These are phyloP conservation scores for Ophion ventricosus DNA, from an alignment of 2,888 invertebrate species.

Conservation along the genomic window DNA sequence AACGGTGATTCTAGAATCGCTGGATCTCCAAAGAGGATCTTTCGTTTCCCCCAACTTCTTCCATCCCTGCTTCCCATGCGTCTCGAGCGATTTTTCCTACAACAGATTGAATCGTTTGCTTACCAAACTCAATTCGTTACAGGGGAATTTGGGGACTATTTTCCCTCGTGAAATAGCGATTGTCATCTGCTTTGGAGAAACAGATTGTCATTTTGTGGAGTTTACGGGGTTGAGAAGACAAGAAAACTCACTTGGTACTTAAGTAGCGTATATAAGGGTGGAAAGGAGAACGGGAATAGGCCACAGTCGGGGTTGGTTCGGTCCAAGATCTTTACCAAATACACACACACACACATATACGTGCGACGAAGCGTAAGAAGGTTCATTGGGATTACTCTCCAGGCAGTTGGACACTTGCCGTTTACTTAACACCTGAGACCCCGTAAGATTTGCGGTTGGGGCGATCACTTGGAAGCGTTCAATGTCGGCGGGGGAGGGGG, in stretches of 20 bases:
- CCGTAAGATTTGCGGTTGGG: slow-evolving; percentile 48
- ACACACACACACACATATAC: slow-evolving; percentile 16
- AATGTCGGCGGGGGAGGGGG: too few relatives aligned
- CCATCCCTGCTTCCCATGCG: too few relatives aligned
- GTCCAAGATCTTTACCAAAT: slow-evolving; percentile 51
- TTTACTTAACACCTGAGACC: slow-evolving; percentile 77
- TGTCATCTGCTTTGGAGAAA: slow-evolving; percentile 32
- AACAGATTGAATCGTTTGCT: slow-evolving; percentile 36
- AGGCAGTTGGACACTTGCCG: slow-evolving; percentile 62
- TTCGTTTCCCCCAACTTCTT: too few relatives aligned
- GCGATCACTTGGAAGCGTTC: neutral
- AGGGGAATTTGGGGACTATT: slow-evolving; percentile 3
- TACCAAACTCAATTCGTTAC: slow-evolving; percentile 35
- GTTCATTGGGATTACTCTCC: slow-evolving; percentile 52
- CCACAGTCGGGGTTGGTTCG: slow-evolving; percentile 35
- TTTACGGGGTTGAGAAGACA: neutral
- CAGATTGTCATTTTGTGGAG: slow-evolving; percentile 3
- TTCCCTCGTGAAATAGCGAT: slow-evolving; percentile 40
- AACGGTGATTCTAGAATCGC: too few relatives aligned
- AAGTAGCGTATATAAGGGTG: slow-evolving; percentile 25
- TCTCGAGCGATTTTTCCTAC: neutral
- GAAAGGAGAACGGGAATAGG: slow-evolving; percentile 19
- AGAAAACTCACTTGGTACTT: slow-evolving; percentile 20
- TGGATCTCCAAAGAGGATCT: too few relatives aligned
- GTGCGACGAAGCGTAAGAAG: slow-evolving; percentile 62